Evolutionary conservation across 2,797 vertebrate species (phyloP), one percentile per base, ranked within the genome.

Genomic region (Oreortyx pictus): DNA sequence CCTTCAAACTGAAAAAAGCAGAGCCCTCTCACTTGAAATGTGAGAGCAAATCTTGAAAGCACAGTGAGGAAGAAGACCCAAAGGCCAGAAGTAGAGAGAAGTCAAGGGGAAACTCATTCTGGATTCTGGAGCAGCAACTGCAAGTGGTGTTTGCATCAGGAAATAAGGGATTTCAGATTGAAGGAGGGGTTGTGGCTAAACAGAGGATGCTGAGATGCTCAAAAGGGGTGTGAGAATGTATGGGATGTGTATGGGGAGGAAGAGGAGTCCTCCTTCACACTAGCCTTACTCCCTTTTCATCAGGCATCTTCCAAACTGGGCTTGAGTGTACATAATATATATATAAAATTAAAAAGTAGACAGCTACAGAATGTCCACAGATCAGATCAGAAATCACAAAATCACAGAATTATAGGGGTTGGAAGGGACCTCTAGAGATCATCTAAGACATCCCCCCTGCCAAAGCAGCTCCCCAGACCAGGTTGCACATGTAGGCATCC

Each of bases 21-120:
- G 35, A 91, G 59, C 29, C 84, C 31, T 85, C 49, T 81, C 56
- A n/a, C 67, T 82, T 65, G 41, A 88, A 91, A 94, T n/a, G 29
- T 3, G 4, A 83, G 66, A 89, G 56, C 12, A 80, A 96, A 90
- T 68, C 43, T 54, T 81, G n/a, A 19, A 85, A 52, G 22, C 27
- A 71, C 74, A 86, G 60, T 35, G 46, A 87, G 49, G 44, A 81
- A 86, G 29, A 64, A 37, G 25, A 71, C 52, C 46, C 44, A 77
- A 76, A 67, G 52, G 44, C 56, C 59, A 82, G 25, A 25, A 94
- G 60, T 31, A 78, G 64, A 67, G 41, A 50, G 6, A 61, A 73
- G 31, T 57, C 33, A 3, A 27, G 33, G 20, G 29, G 71, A 78
- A 89, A 49, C 25, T 84, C 65, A 43, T 39, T 39, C 39, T 75